Evolutionary conservation across 2,113 vertebrate species (phyloP).

Genomic region (Columba livia): DNA sequence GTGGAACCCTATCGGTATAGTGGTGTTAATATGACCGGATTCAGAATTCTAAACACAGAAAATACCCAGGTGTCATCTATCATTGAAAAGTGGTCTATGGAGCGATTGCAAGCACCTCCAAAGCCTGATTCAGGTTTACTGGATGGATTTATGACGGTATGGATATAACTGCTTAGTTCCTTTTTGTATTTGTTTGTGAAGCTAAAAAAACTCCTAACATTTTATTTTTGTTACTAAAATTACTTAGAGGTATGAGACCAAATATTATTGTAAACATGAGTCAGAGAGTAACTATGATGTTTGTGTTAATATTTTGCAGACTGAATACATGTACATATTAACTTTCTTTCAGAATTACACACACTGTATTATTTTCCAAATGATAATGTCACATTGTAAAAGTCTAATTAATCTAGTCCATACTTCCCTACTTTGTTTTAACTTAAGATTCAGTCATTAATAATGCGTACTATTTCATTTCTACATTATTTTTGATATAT

Average conservation of each 20-base stretch:
- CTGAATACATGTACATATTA: not conserved
- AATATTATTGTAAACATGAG: not conserved
- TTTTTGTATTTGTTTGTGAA: not conserved
- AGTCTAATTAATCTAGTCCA: not conserved
- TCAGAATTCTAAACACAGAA: slow-evolving; percentile 95
- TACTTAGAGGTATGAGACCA: not conserved
- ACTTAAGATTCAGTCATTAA: not conserved
- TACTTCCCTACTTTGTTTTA: not conserved
- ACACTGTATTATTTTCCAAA: not conserved
- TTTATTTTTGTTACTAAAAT: not conserved
- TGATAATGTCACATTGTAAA: not conserved
- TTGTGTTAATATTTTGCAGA: not conserved
- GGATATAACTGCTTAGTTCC: slow-evolving; percentile 53
- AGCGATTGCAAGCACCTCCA: slow-evolving; percentile 93
- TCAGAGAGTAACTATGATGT: not conserved
- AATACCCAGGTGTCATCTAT: slow-evolving; percentile 96
- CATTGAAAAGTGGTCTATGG: slow-evolving; percentile 99
- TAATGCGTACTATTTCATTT: not conserved
- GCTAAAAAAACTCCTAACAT: not conserved
- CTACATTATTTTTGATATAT: not conserved
- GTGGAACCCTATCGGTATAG: slow-evolving; percentile 96
- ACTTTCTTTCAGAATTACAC: not conserved
- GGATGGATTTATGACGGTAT: slow-evolving; percentile 99
- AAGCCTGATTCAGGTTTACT: slow-evolving; percentile 98
- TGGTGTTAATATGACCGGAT: slow-evolving; percentile 98